phyloP scores from a whole-genome alignment of 2,113 vertebrate species.

The Clarias magur region DNA sequence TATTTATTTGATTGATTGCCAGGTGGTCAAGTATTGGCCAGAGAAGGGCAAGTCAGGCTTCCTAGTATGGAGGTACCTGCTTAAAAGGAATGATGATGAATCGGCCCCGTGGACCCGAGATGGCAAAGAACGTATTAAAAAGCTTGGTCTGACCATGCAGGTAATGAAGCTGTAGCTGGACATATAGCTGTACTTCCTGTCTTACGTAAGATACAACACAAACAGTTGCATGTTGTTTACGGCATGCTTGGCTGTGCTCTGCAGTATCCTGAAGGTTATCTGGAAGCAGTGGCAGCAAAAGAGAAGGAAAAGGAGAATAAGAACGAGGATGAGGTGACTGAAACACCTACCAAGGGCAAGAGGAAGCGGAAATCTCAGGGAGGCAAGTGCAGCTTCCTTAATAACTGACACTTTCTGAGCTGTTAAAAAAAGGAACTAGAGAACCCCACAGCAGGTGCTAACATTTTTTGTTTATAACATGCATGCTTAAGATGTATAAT shows the following conservation, averaged over 20 bases:
- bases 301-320: slow-evolving; percentile 91
- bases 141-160: slow-evolving; percentile 91
- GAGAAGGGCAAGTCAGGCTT: slow-evolving; percentile 96
- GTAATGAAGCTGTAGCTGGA: slow-evolving; percentile 61
- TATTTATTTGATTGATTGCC: neutral
- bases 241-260: slow-evolving; percentile 7
- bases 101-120: slow-evolving; percentile 94
- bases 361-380: slow-evolving; percentile 85
- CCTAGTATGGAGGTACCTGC: slow-evolving; percentile 91
- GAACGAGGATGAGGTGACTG: slow-evolving; percentile 60
- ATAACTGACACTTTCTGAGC: neutral
- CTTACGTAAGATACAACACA: too few relatives aligned
- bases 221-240: neutral
- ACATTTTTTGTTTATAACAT: neutral
- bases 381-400: slow-evolving; percentile 59
- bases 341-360: slow-evolving; percentile 78
- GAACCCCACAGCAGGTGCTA: neutral
- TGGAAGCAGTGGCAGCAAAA: slow-evolving; percentile 82
- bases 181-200: neutral
- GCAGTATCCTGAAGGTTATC: slow-evolving; percentile 94
- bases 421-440: neutral
- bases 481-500: neutral
- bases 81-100: slow-evolving; percentile 88
- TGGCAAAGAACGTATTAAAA: slow-evolving; percentile 91
- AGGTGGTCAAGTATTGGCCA: slow-evolving; percentile 97